Conservation (phyloP, 1,140 invertebrate genomes). For the Pinna nobilis region DNA sequence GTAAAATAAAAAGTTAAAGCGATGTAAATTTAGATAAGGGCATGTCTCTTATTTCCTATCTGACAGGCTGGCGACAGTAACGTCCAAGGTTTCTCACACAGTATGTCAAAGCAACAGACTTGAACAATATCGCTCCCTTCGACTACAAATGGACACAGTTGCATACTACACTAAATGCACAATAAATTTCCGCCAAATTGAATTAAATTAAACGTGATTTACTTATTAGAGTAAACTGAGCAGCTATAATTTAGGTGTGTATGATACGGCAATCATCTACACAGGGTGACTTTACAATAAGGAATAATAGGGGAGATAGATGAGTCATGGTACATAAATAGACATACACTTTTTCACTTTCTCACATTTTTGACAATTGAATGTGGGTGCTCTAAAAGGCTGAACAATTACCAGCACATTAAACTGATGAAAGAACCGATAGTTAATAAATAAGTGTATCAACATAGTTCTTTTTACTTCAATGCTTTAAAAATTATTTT, state of each 20-base stretch:
- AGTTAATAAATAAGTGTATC: no score
- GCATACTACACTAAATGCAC: background rate
- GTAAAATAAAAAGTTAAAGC: slow-evolving; percentile 2
- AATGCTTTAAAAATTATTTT: no score
- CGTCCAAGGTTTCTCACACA: background rate
- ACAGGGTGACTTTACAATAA: no score
- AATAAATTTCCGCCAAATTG: slow-evolving; percentile 33
- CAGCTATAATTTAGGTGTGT: slow-evolving; percentile 21
- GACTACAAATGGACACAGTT: background rate
- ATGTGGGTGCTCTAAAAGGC: no score
- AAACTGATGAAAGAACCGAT: no score
- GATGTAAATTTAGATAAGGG: background rate
- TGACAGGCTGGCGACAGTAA: background rate
- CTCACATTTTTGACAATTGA: no score
- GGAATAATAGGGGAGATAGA: no score
- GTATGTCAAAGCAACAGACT: background rate
- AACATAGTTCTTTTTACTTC: no score
- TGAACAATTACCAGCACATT: no score
- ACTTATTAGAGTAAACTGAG: slow-evolving; percentile 32
- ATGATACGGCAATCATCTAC: slow-evolving; percentile 2
- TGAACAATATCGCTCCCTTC: background rate
- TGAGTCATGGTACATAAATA: no score
- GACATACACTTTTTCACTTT: no score
- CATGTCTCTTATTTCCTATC: no score
- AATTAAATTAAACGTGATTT: slow-evolving; percentile 30